Evolutionary conservation across 1,140 invertebrate species (phyloP), one percentile per base, ranked within the genome.

Genomic region (Zaprionus vittiger): DNA sequence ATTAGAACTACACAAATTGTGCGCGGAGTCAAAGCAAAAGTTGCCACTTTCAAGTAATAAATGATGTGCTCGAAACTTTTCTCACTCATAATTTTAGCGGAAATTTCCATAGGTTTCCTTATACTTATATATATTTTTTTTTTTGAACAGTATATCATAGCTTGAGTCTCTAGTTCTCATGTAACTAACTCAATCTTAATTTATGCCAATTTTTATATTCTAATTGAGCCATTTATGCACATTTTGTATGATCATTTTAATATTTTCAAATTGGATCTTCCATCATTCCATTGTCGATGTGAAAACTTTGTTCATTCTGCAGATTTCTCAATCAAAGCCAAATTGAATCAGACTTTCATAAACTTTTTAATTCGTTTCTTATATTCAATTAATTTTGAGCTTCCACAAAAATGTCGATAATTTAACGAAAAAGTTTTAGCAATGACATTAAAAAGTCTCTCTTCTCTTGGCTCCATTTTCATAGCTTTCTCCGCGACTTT

Each of bases 1-100:
- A 67, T 67, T 67, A 55, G 34, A 34, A 37, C 34, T 52, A 54
- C 12, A 52, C 62, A 64, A 64, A 49, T 38, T 26, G 26, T 57
- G 28, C 20, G 26, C 24, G 52, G 38, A 34, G 7, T 12, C 38
- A 34, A 49, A 44, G 55, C 14, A 28, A 44, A 57, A 44, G 38
- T 57, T 28, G 26, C 54, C 15, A 59, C n/a, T 59, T 67, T 11
- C 14, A 31, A 31, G 54, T 59, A 59, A 49, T 49, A 47, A 59
- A 49, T 24, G 28, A 59, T 34, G 37, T 59, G 22, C 22, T 56
- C 64, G 12, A 52, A 52, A 52, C 47, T 52, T 52, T 22, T 20
- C 20, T 11, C 54, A 26, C 54, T 56, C 54, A 56, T 26, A 56
- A 56, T 28, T 24, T 56, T 15, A 24, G 20, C 17, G 20, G 20